Evolutionary conservation across 2,113 vertebrate genomes (phyloP).

Genomic region (Micromys minutus): DNA sequence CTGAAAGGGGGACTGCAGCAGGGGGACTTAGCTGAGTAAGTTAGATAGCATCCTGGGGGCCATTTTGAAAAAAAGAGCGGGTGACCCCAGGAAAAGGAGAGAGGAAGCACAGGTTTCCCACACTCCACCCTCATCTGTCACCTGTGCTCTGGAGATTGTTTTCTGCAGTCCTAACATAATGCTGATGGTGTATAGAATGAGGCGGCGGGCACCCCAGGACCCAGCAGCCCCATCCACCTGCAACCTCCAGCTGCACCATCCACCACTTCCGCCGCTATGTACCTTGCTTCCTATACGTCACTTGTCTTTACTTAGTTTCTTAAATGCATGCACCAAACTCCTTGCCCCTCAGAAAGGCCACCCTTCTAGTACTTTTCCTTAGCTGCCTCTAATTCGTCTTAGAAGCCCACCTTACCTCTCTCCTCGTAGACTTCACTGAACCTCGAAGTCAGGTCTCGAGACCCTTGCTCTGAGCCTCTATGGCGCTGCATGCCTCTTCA

Average conservation of each 20-base stretch:
- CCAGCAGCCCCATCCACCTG: background rate
- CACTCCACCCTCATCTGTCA: background rate
- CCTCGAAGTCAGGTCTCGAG: background rate
- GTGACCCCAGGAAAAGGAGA: background rate
- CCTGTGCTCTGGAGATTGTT: background rate
- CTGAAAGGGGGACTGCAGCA: background rate
- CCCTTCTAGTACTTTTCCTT: background rate
- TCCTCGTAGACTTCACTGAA: background rate
- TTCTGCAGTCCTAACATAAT: accelerated
- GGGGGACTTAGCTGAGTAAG: background rate
- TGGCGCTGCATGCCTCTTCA: background rate
- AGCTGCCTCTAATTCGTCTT: background rate
- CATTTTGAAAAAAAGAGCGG: background rate
- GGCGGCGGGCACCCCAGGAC: accelerated
- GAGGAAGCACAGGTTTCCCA: background rate
- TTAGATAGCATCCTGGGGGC: background rate
- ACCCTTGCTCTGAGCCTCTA: background rate
- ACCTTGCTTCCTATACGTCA: background rate
- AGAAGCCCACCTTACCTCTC: background rate
- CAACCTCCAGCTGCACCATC: background rate
- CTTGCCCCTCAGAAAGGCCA: background rate
- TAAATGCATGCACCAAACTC: background rate
- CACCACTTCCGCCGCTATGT: background rate
- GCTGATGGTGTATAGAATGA: accelerated
- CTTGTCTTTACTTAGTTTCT: background rate